Evolutionary conservation across 1,140 invertebrate species (phyloP).

Genomic region (Pemphigus obesinymphae): DNA sequence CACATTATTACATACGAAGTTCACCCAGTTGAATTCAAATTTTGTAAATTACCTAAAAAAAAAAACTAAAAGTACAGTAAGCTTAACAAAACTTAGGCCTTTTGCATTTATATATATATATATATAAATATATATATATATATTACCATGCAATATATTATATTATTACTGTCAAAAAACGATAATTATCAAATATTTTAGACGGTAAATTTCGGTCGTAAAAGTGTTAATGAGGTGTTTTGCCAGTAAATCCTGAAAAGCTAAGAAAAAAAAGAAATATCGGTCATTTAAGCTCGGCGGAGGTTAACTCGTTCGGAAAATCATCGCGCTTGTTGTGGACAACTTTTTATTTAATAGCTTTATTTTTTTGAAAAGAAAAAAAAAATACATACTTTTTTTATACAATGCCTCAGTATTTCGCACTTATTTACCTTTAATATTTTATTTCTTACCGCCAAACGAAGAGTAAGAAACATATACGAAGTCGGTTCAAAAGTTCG

Average conservation of each 20-base stretch:
- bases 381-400: background rate
- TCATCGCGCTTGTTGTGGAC: background rate
- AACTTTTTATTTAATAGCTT: slow-evolving; percentile 35
- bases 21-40: background rate
- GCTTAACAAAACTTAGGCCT: background rate
- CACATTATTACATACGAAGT: background rate
- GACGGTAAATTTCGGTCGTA: background rate
- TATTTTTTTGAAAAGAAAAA: too few species aligned
- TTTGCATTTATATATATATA: background rate
- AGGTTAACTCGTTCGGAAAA: slow-evolving; percentile 25
- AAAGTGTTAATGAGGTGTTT: slow-evolving; percentile 14
- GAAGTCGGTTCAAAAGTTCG: slow-evolving; percentile 1
- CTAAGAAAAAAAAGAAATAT: too few species aligned
- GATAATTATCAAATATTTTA: background rate
- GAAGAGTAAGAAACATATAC: background rate
- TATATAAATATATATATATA: background rate
- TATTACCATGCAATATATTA: background rate
- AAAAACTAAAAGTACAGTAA: background rate
- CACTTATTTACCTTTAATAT: slow-evolving; percentile 33
- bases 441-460: background rate
- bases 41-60: background rate
- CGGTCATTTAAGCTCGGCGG: background rate
- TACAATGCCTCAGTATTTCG: background rate
- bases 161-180: background rate
- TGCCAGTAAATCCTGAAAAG: background rate